Conservation (phyloP, 1,140 invertebrate genomes). For the Trichonephila clavata region DNA sequence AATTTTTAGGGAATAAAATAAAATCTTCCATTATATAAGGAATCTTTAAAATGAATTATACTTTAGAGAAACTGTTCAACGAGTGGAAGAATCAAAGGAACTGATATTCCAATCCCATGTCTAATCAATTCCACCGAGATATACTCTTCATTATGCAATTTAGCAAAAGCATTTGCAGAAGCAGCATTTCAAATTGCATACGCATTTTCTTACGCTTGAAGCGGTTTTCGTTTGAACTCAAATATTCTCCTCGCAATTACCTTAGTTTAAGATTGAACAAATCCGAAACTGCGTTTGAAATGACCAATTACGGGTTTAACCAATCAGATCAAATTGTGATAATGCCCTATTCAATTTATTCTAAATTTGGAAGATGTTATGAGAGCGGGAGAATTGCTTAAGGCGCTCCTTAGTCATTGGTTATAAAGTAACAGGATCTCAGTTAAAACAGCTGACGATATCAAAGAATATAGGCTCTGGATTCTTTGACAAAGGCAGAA, state of each 20-base stretch:
- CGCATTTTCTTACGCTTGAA: not conserved
- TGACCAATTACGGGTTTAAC: not conserved
- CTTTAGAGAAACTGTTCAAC: not conserved
- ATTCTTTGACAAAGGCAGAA: not conserved
- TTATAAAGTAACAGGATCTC: not conserved
- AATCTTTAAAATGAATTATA: no score
- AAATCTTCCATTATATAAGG: no score
- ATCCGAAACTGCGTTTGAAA: not conserved
- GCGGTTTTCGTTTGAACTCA: not conserved
- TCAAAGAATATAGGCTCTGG: not conserved
- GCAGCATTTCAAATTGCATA: not conserved
- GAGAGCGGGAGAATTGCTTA: not conserved
- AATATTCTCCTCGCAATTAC: not conserved
- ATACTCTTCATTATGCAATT: not conserved
- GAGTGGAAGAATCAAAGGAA: not conserved
- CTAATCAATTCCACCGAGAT: not conserved
- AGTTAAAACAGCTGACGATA: conserved; percentile 2
- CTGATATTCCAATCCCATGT: not conserved
- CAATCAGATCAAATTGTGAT: not conserved
- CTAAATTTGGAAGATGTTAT: not conserved
- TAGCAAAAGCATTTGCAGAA: not conserved
- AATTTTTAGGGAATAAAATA: no score
- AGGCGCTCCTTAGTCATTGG: not conserved
- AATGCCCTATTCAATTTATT: not conserved
- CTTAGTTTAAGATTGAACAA: not conserved